These are phyloP conservation scores for Beaufortia kweichowensis DNA, from an alignment of 2,113 vertebrate species.

Conservation along the genomic window DNA sequence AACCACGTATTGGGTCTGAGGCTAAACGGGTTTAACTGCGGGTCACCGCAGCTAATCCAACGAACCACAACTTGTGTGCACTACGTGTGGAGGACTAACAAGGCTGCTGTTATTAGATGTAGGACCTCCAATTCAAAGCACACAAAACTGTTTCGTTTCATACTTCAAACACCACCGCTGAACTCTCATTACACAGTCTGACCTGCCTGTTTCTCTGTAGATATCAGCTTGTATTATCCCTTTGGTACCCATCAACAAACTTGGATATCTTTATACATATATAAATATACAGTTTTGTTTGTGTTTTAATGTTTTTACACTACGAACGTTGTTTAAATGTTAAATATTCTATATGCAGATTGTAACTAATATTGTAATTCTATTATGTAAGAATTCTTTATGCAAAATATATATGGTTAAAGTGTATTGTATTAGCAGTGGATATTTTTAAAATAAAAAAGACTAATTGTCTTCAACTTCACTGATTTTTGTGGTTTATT, in stretches of 20 bases:
- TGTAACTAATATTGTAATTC: constrained; percentile 97
- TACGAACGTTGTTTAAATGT: constrained; percentile 80
- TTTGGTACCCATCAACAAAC: constrained; percentile 24
- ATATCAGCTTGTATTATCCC: constrained; percentile 37
- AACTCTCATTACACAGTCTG: constrained; percentile 15
- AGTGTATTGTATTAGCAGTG: constrained; percentile 98
- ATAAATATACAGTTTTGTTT: constrained; percentile 72
- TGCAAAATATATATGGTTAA: constrained; percentile 94
- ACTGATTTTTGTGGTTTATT: not conserved
- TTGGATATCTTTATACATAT: constrained; percentile 11
- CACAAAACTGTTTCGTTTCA: constrained; percentile 17
- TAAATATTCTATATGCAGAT: constrained; percentile 90
- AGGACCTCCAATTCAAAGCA: constrained; percentile 20
- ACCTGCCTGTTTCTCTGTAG: constrained; percentile 39
- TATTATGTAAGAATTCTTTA: constrained; percentile 98
- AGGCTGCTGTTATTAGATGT: constrained; percentile 16
- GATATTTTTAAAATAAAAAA: constrained; percentile 98
- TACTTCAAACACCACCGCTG: not conserved
- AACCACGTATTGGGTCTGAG: constrained; percentile 1
- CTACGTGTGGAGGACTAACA: constrained; percentile 25
- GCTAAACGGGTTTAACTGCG: not conserved
- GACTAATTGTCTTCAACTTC: constrained; percentile 70
- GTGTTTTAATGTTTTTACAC: constrained; percentile 89
- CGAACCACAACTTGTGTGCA: constrained; percentile 19
- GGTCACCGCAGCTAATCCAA: not conserved